Evolutionary conservation across 92 coral and sea anemone species (phyloP), one percentile per base, ranked within the genome.

Genomic region (Heliopora coerulea): DNA sequence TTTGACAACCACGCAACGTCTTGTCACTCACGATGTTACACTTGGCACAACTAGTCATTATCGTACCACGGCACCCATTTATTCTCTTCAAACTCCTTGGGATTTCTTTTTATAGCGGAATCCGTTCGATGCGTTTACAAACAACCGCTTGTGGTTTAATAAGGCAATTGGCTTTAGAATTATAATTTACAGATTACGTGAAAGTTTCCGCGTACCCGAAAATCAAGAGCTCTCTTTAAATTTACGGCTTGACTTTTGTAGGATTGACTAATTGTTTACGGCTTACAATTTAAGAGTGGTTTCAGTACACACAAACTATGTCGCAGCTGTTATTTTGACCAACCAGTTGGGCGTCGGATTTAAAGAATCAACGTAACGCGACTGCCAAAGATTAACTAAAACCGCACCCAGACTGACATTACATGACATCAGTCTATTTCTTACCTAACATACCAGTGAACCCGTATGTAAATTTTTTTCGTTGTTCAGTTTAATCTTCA

Each of bases 41-140:
- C 77, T 70, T 70, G 54, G 35, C 62, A 42, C 52, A 70, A 70
- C 62, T 54, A 31, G 49, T 70, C 77, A 70, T 70, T 70, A 70
- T 33, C 23, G 28, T n/a, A 0, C 49, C 40, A 19, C 27, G 37
- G 49, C 49, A 58, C 34, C 62, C 27, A 30, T 44, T 70, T 70
- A 70, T 70, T 70, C 77, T 70, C 77, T 70, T 70, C 30, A 50
- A 32, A 70, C 62, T 54, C 77, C 63, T 54, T 54, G 52, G 52
- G 3, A 46, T 7, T 46, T 46, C 52, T 46, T 46, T 46, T 46
- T 15, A 6, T 46, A 46, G 54, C 72, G 72, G 72, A 67, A 49
- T 46, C 34, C 74, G 41, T 37, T 67, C 59, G 14, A 40, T 23
- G 70, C 48, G 30, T 37, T 63, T 56, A 49, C 74, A 67, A 49